Conservation (phyloP, 2,888 invertebrate species). For the Drosophila paranaensis region DNA sequence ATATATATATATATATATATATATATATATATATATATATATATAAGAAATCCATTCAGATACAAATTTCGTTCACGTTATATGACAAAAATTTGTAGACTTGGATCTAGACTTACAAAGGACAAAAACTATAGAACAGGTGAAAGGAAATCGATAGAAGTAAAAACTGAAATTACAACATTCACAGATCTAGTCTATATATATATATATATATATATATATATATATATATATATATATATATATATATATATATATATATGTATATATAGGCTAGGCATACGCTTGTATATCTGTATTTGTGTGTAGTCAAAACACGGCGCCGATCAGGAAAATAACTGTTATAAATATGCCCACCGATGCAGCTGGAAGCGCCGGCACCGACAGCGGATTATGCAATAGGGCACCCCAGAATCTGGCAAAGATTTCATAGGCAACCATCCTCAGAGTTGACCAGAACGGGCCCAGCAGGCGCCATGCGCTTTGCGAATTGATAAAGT, state of each 20-base stretch:
- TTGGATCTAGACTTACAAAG: conserved; percentile 2
- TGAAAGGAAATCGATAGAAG: conserved; percentile 3
- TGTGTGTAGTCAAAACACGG: conserved; percentile 1
- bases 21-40: not conserved
- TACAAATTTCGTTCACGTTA: conserved; percentile 21
- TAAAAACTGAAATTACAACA: conserved; percentile 21
- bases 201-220: not conserved
- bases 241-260: not conserved
- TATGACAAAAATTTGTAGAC: conserved; percentile 5
- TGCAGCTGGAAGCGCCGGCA: conserved; percentile 6
- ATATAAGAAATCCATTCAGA: conserved; percentile 3
- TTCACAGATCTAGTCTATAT: not conserved
- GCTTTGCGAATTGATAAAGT: not conserved
- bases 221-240: conserved; percentile 1
- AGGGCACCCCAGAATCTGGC: conserved; percentile 14
- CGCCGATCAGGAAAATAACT: conserved; percentile 11
- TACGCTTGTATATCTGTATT: not conserved
- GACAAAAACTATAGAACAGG: not conserved
- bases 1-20: not conserved
- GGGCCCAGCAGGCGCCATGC: not conserved
- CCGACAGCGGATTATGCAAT: not conserved
- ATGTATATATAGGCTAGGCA: not conserved
- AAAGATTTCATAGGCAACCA: conserved; percentile 7
- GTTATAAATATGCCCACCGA: conserved; percentile 15
- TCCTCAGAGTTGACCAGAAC: conserved; percentile 2